Evolutionary conservation across 2,113 vertebrate species (phyloP).

Genomic region (Oryctolagus cuniculus): mOryCun1.1 NC_091445.1:9499501-9500000

Average conservation of each 20-base stretch:
- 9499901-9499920: neutral
- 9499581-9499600: constrained; percentile 82
- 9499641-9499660: constrained; percentile 69
- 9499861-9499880: neutral
- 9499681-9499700: constrained; percentile 81
- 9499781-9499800: constrained; percentile 39
- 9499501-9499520: constrained; percentile 73
- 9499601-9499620: constrained; percentile 74
- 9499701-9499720: constrained; percentile 72
- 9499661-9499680: constrained; percentile 78
- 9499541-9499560: neutral
- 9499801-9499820: neutral
- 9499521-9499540: constrained; percentile 77
- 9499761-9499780: constrained; percentile 53
- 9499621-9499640: constrained; percentile 78
- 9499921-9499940: neutral
- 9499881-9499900: neutral
- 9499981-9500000: neutral
- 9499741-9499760: constrained; percentile 25
- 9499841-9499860: neutral
- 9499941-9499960: neutral
- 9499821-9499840: neutral
- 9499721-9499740: constrained; percentile 77
- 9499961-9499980: neutral
- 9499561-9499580: constrained; percentile 58